Percentiles rank a stretch among this genome's conserved stretches.
phyloP scores from a whole-genome alignment of 2,797 vertebrate species.

The Melanotaenia boesemani region DNA sequence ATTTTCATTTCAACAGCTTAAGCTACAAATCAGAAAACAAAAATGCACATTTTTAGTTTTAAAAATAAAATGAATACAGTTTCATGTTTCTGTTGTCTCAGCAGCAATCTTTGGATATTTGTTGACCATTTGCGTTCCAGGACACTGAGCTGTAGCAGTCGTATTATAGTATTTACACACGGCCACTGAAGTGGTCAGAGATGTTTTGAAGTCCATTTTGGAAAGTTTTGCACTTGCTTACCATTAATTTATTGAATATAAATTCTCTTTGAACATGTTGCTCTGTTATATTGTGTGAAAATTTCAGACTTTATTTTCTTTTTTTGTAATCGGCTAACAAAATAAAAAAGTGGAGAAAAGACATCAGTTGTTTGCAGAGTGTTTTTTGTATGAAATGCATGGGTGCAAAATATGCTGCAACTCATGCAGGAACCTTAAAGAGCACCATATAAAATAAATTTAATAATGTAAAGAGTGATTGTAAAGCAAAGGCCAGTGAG shows the following conservation, averaged over 20 bases:
- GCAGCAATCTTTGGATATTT: neutral
- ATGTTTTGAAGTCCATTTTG: neutral
- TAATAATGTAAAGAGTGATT: too few relatives aligned
- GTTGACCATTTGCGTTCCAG: neutral
- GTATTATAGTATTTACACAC: neutral
- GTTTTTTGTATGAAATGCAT: neutral
- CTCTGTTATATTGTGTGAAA: neutral
- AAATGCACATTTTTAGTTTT: neutral
- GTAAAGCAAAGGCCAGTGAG: too few relatives aligned
- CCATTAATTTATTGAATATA: conserved; percentile 26
- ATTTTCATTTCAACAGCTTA: too few relatives aligned
- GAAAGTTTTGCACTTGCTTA: conserved; percentile 15
- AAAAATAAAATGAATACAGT: neutral
- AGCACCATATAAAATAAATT: too few relatives aligned
- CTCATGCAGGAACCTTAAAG: too few relatives aligned
- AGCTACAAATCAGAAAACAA: too few relatives aligned
- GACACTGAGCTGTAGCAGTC: neutral
- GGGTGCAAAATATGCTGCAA: too few relatives aligned
- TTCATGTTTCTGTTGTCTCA: neutral
- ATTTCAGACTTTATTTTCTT: neutral
- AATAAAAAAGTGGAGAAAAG: neutral
- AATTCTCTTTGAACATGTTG: neutral
- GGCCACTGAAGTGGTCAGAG: neutral
- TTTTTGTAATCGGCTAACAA: neutral
- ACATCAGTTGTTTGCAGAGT: neutral